phyloP scores from a whole-genome alignment of 1,140 invertebrate genomes.

The Drosophila murphyi region DNA sequence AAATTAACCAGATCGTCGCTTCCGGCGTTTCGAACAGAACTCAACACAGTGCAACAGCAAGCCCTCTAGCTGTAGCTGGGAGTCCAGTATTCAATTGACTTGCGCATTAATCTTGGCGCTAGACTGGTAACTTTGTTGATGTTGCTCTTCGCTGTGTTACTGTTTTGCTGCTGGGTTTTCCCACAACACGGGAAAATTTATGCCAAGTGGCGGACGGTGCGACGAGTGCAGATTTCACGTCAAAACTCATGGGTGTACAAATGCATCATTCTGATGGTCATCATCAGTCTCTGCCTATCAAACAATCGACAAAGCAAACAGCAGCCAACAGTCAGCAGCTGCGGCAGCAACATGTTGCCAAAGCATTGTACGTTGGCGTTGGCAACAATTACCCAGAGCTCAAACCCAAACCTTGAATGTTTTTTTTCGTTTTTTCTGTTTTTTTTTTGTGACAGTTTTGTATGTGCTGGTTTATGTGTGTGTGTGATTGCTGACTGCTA shows the following conservation, averaged over 20 bases:
- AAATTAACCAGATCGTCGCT: conserved; percentile 82
- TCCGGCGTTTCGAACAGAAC: conserved; percentile 49
- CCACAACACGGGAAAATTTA: conserved; percentile 59
- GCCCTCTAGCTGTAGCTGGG: conserved; percentile 10
- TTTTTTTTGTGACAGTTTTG: conserved; percentile 40
- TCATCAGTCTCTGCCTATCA: conserved; percentile 82
- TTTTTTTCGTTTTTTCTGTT: conserved; percentile 5
- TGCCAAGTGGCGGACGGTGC: conserved; percentile 54
- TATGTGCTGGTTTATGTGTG: conserved; percentile 7
- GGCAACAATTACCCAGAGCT: conserved; percentile 49
- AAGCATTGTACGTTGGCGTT: conserved; percentile 57
- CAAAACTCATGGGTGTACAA: conserved; percentile 83
- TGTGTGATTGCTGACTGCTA: conserved; percentile 72
- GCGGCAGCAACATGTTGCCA: conserved; percentile 55
- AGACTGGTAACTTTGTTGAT: conserved; percentile 15
- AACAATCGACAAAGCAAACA: conserved; percentile 76
- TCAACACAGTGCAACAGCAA: background rate
- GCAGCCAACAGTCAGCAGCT: conserved; percentile 36
- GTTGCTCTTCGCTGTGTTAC: background rate
- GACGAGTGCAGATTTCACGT: conserved; percentile 78
- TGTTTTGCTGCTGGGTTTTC: conserved; percentile 27
- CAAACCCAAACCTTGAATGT: conserved; percentile 18
- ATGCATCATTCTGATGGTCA: conserved; percentile 84
- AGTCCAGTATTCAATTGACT: conserved; percentile 66
- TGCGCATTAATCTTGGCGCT: conserved; percentile 70